Conservation (phyloP, 2,888 invertebrate genomes). For the Caenorhabditis macrosperma region DNA sequence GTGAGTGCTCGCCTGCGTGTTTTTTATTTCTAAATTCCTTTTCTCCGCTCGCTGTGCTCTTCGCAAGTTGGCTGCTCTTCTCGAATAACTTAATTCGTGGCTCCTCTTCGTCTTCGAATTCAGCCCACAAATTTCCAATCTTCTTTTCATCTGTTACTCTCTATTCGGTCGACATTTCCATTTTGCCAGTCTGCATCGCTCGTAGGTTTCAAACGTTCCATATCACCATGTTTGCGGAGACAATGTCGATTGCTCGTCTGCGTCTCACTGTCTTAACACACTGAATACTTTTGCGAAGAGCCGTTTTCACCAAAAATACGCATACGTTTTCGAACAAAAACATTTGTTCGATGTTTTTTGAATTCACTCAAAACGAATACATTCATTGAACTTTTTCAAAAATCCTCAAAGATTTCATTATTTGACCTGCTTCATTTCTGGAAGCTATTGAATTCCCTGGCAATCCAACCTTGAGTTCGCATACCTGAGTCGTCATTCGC, state of each 20-base stretch:
- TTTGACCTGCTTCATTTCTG: neutral
- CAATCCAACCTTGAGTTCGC: neutral
- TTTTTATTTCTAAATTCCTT: slow-evolving; percentile 45
- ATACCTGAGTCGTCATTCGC: slow-evolving; percentile 4
- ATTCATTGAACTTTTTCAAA: no score
- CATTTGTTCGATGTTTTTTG: no score
- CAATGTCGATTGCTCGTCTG: slow-evolving; percentile 2
- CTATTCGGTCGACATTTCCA: neutral
- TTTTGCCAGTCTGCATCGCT: neutral
- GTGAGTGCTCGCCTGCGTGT: slow-evolving; percentile 47
- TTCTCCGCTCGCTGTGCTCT: slow-evolving; percentile 6
- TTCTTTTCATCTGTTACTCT: neutral
- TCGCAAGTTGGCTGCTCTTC: slow-evolving; percentile 18
- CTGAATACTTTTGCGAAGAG: neutral
- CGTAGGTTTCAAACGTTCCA: slow-evolving; percentile 5
- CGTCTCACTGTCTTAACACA: slow-evolving; percentile 5
- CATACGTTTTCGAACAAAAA: no score
- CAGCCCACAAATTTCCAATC: slow-evolving; percentile 3
- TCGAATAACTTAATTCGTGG: slow-evolving; percentile 28
- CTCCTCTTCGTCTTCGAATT: slow-evolving; percentile 9
- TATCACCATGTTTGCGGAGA: slow-evolving; percentile 9
- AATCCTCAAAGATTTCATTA: neutral
- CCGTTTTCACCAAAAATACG: no score
- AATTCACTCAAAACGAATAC: no score
- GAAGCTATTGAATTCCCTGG: no score